These are phyloP conservation scores for Phymanthus crucifer DNA, from an alignment of 92 coral and sea anemone genomes.

Conservation along the genomic window DNA sequence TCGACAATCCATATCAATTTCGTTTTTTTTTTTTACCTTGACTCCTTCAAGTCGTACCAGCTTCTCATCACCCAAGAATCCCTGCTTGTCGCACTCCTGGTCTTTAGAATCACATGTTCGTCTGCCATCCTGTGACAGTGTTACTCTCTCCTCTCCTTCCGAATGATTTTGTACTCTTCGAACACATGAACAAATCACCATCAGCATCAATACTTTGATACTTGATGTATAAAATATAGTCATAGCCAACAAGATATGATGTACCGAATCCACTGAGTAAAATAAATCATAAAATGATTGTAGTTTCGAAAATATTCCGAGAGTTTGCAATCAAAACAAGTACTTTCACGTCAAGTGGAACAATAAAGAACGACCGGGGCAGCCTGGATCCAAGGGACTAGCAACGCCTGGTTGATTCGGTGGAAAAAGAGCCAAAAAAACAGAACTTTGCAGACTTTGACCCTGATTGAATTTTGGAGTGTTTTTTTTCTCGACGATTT, in stretches of 20 bases:
- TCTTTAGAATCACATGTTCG: conserved; percentile 14
- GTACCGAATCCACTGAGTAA: neutral
- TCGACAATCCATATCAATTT: too few species aligned
- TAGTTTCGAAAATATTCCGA: neutral
- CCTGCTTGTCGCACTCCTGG: conserved; percentile 5
- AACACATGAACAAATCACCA: neutral
- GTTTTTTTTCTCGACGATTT: neutral
- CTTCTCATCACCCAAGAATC: conserved; percentile 6
- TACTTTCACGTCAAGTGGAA: neutral
- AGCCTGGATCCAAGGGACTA: neutral
- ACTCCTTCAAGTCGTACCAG: conserved; percentile 40
- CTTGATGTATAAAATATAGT: neutral
- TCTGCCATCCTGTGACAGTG: conserved; percentile 3
- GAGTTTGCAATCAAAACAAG: neutral
- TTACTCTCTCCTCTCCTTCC: neutral
- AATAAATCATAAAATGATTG: neutral
- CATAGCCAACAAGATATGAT: neutral
- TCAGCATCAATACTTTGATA: neutral
- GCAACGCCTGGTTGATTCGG: conserved; percentile 19
- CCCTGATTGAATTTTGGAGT: neutral
- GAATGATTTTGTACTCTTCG: neutral
- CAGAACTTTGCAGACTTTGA: neutral
- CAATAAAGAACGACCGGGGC: neutral
- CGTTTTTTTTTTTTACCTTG: too few species aligned
- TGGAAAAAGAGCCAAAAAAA: neutral